These are phyloP conservation scores for Pangasius mekongensis DNA, from an alignment of 2,797 vertebrate species.

Conservation along the genomic window DNA sequence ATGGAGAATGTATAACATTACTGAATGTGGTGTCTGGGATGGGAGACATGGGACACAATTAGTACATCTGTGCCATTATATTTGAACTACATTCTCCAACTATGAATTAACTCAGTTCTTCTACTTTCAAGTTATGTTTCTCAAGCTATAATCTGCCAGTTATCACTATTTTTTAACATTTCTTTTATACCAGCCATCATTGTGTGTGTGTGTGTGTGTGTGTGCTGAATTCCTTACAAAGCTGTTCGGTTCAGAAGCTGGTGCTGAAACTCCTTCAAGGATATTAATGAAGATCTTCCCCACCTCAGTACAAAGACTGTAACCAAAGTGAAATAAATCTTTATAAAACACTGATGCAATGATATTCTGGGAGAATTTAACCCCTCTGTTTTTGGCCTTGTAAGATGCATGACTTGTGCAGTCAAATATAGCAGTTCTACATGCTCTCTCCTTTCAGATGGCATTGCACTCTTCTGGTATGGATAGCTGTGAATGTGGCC, in stretches of 20 bases:
- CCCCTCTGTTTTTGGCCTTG: constrained; percentile 22
- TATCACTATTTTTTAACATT: not conserved
- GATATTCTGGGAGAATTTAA: constrained; percentile 20
- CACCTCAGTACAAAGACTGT: constrained; percentile 8
- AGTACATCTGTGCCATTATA: constrained; percentile 43
- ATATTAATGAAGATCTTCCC: constrained; percentile 19
- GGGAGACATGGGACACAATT: constrained; percentile 43
- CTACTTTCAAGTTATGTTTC: constrained; percentile 71
- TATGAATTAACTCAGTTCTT: constrained; percentile 76
- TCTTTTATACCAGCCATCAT: not conserved
- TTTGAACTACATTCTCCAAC: constrained; percentile 54
- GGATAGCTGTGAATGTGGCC: constrained; percentile 50
- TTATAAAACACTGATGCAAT: constrained; percentile 20
- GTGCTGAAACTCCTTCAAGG: constrained; percentile 5
- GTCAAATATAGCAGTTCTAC: constrained; percentile 42
- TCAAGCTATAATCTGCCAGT: constrained; percentile 38
- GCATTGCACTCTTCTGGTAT: constrained; percentile 52
- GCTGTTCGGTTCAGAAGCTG: constrained; percentile 16
- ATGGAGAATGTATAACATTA: constrained; percentile 78
- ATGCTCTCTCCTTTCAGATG: constrained; percentile 54
- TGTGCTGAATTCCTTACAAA: constrained; percentile 21
- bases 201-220: not conserved
- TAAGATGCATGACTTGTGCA: constrained; percentile 35
- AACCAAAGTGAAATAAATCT: constrained; percentile 31
- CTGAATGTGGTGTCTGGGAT: constrained; percentile 55